Percentiles rank a stretch among this genome's conserved stretches.
phyloP scores from a whole-genome alignment of 2,888 invertebrate genomes.

The Azorinus chamasolen region DNA sequence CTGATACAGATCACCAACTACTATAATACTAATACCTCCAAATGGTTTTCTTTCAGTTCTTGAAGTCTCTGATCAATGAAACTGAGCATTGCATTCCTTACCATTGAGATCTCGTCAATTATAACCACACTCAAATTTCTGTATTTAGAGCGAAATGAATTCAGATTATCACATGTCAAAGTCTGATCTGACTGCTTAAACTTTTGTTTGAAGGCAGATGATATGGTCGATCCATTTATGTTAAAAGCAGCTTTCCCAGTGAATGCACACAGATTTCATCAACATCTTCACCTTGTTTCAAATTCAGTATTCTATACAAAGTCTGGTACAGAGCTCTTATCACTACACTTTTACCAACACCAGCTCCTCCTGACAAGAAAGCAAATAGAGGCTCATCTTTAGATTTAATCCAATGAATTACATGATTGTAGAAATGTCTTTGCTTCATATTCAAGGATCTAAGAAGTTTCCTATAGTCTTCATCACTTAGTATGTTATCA shows the following conservation, averaged over 20 bases:
- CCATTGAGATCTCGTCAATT: slow-evolving; percentile 59
- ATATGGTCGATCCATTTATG: slow-evolving; percentile 34
- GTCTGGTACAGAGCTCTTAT: slow-evolving; percentile 26
- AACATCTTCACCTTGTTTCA: slow-evolving; percentile 6
- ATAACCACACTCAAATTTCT: slow-evolving; percentile 29
- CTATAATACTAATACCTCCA: slow-evolving; percentile 41
- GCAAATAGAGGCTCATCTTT: slow-evolving; percentile 20
- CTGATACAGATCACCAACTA: slow-evolving; percentile 61
- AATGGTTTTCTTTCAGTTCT: slow-evolving; percentile 27
- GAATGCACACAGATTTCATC: slow-evolving; percentile 33
- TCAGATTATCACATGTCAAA: slow-evolving; percentile 15
- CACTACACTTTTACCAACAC: slow-evolving; percentile 45
- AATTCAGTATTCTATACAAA: neutral
- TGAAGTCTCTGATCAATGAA: slow-evolving; percentile 35
- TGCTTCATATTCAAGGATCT: slow-evolving; percentile 6
- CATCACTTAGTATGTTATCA: neutral
- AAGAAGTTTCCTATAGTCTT: neutral
- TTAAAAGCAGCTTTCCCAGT: slow-evolving; percentile 40
- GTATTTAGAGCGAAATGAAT: slow-evolving; percentile 27
- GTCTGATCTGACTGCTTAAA: slow-evolving; percentile 20
- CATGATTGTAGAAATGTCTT: slow-evolving; percentile 8
- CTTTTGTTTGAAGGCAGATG: slow-evolving; percentile 23
- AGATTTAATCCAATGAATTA: slow-evolving; percentile 28
- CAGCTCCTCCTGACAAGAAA: slow-evolving; percentile 46
- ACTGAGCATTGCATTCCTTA: slow-evolving; percentile 42